Evolutionary conservation across 2,888 invertebrate species (phyloP).

Genomic region (Athalia rosae): DNA sequence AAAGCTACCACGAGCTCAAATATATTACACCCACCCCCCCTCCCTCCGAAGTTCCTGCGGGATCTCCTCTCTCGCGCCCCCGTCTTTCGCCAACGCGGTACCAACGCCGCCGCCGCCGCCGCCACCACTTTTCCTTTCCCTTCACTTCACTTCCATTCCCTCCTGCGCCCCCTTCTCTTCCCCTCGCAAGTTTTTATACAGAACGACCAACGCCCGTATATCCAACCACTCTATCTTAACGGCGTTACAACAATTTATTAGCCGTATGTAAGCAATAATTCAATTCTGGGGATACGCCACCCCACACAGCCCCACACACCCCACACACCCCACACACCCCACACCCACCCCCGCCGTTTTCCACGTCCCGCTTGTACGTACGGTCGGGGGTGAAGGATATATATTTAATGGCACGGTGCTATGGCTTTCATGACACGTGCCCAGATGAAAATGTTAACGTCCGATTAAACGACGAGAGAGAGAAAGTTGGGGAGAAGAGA

Average conservation of each 20-base stretch:
- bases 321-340: not conserved
- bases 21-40: slow-evolving; percentile 54
- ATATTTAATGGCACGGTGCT: too few relatives aligned
- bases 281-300: slow-evolving; percentile 45
- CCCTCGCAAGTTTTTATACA: slow-evolving; percentile 59
- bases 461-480: slow-evolving; percentile 22
- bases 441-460: slow-evolving; percentile 7
- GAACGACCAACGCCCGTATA: slow-evolving; percentile 48
- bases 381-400: too few relatives aligned
- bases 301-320: not conserved
- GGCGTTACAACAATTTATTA: slow-evolving; percentile 72
- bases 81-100: too few relatives aligned
- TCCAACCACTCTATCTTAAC: slow-evolving; percentile 65
- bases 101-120: too few relatives aligned
- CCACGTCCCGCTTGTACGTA: not conserved
- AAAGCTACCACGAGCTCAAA: slow-evolving; percentile 71
- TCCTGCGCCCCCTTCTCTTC: slow-evolving; percentile 28
- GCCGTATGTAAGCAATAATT: slow-evolving; percentile 67
- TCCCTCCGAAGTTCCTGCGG: not conserved
- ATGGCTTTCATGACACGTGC: slow-evolving; percentile 24
- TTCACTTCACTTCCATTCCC: slow-evolving; percentile 55
- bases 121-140: not conserved
- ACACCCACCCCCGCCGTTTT: not conserved
- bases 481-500: too few relatives aligned
- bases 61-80: too few relatives aligned